Evolutionary conservation across 2,888 invertebrate genomes (phyloP).

Genomic region (Cyrtodaria siliqua): DNA sequence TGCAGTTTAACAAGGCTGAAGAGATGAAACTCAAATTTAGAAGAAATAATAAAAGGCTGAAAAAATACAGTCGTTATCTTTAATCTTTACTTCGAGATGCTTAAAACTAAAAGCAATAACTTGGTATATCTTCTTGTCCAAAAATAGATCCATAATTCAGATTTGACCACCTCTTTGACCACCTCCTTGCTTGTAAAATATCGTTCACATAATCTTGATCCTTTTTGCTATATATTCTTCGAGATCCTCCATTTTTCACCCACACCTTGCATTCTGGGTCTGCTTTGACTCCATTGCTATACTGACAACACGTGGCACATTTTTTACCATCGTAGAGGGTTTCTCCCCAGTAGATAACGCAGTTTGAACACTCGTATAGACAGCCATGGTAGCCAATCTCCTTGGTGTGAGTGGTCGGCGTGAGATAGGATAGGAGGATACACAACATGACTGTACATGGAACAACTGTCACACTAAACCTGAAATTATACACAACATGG

Average conservation of each 20-base stretch:
- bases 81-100: too few relatives aligned
- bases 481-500: too few relatives aligned
- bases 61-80: too few relatives aligned
- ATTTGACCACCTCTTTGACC: conserved; percentile 19
- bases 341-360: conserved; percentile 72
- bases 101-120: conserved; percentile 43
- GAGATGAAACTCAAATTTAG: too few relatives aligned
- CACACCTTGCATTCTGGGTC: conserved; percentile 67
- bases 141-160: conserved; percentile 47
- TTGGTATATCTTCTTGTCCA: conserved; percentile 35
- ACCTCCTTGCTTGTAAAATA: conserved; percentile 20
- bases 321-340: conserved; percentile 70
- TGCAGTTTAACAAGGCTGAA: too few relatives aligned
- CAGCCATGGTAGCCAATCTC: conserved; percentile 63
- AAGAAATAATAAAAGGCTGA: too few relatives aligned
- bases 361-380: conserved; percentile 69
- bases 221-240: conserved; percentile 34
- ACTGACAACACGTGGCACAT: conserved; percentile 71
- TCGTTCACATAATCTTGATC: conserved; percentile 37
- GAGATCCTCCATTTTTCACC: conserved; percentile 28
- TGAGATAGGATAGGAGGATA: too few relatives aligned
- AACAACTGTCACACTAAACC: too few relatives aligned
- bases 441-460: too few relatives aligned
- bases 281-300: conserved; percentile 66
- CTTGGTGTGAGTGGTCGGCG: background rate